Evolutionary conservation across 2,113 vertebrate species (phyloP).

Genomic region (Setophaga petechia): DNA sequence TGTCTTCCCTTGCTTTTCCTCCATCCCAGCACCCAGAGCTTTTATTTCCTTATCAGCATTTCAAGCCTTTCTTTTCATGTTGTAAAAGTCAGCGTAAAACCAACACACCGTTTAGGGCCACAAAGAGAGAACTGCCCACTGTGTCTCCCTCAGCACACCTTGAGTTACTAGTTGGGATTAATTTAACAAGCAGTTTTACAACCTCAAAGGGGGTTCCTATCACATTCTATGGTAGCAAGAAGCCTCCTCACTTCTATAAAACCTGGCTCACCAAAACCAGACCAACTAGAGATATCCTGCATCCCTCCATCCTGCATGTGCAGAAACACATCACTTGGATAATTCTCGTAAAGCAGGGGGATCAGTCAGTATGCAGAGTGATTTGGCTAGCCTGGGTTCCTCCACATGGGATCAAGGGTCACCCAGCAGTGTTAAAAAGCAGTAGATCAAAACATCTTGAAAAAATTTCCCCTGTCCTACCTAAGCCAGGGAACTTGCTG

Average conservation of each 20-base stretch:
- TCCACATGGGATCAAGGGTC: neutral
- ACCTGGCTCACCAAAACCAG: neutral
- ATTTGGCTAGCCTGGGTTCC: neutral
- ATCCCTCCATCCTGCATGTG: fast-evolving
- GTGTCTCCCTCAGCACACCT: neutral
- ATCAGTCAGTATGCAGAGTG: neutral
- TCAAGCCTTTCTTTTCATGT: neutral
- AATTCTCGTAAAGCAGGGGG: neutral
- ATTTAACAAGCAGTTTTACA: slow-evolving; percentile 42
- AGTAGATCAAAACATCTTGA: neutral
- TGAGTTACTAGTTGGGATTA: neutral
- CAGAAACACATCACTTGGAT: neutral
- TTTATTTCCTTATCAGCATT: slow-evolving; percentile 10
- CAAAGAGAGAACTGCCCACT: neutral
- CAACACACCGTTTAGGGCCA: neutral
- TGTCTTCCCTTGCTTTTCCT: neutral
- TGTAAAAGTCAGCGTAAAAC: neutral
- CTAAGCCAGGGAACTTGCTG: neutral
- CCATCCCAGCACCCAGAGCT: neutral
- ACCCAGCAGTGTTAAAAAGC: neutral
- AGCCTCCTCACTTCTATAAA: neutral
- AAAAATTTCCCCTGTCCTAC: neutral
- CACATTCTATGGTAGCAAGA: neutral
- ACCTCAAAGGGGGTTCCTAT: neutral
- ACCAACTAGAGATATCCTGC: neutral